Base-by-base conservation (phyloP, 2,888 invertebrate genomes). In the Cylindroiulus punctatus region DNA sequence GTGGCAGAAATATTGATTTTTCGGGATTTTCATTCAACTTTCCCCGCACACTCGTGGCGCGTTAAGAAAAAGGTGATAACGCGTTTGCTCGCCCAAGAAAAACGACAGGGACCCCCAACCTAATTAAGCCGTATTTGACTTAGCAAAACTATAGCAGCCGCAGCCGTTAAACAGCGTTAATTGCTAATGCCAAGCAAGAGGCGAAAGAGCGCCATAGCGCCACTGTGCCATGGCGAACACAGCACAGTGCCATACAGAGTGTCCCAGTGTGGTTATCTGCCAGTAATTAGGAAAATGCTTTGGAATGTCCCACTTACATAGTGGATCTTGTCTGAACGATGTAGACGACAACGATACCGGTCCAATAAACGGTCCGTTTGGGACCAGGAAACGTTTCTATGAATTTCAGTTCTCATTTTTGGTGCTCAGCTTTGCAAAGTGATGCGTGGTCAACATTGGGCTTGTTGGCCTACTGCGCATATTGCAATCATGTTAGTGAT, bases 111-210 rank as follows among this genome's bases (percentile, higher is more conserved):
- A 83, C 44, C 44, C 42, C 42, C 83, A 42, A 40, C 83, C 83
- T 83, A 83, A 83, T 83, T 83, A 83, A 83, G 44, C 83, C 30
- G 26, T 76, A 76, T 76, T 76, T 76, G 76, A 76, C 76, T 76
- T 76, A 76, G 76, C 26, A 76, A 44, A 44, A 44, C 44, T 44
- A n/a, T n/a, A 30, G 30, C 4, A 10, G 76, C 14, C 12, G 40
- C 40, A 40, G 32, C 83, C 44, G 83, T 83, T 83, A 83, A 83
- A 83, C n/a, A 40, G 42, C 44, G 83, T 83, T 83, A 83, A 83
- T 83, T 83, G 40, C 42, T 83, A 83, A 83, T 40, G 44, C 40
- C 40, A 12, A 17, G 40, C 8, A 40, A 36, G 83, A 40, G 14
- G n/a, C 40, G 5, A 8, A 44, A 83, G 10, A 76, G n/a, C 22